These are phyloP conservation scores for Dendroctonus ponderosae DNA, from an alignment of 1,140 invertebrate genomes.

Conservation along the genomic window DNA sequence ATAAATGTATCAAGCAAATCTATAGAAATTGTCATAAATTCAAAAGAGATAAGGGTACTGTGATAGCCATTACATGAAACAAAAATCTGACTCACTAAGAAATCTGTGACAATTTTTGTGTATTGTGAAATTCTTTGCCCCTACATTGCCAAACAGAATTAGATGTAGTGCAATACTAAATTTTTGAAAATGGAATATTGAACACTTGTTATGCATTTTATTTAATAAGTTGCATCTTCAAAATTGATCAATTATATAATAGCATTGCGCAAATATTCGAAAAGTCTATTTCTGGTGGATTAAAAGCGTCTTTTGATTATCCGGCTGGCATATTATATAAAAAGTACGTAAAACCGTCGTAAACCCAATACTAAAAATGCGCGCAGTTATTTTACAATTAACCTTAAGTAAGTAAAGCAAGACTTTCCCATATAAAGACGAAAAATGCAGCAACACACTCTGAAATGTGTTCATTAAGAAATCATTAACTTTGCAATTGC, in stretches of 20 bases:
- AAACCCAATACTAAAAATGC: constrained; percentile 15
- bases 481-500: no score
- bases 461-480: constrained; percentile 8
- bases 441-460: background rate
- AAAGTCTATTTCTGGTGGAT: constrained; percentile 11
- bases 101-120: no score
- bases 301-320: constrained; percentile 15
- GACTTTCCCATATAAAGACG: constrained; percentile 8
- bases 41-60: no score
- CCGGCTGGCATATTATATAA: constrained; percentile 19
- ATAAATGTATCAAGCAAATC: background rate
- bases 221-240: background rate
- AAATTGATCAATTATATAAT: background rate
- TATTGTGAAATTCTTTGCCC: no score
- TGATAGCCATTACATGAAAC: no score
- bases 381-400: constrained; percentile 19
- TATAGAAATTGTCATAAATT: background rate
- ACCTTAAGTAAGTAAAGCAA: constrained; percentile 11
- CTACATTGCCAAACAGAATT: no score
- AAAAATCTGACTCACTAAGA: no score
- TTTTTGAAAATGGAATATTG: no score
- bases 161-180: no score
- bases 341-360: constrained; percentile 11
- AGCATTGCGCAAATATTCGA: background rate
- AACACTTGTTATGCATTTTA: no score